Conservation (phyloP, 2,113 vertebrate genomes). For the human (Homo sapiens) region GRCh38 chr4:7223001-7223500, state of each 20-base stretch:
- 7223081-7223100: too few species aligned
- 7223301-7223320: not conserved
- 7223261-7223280: not conserved
- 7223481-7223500: too few species aligned
- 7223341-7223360: accelerated
- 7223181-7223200: not conserved
- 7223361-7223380: not conserved
- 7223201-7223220: not conserved
- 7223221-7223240: accelerated
- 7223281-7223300: not conserved
- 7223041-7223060: not conserved
- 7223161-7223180: not conserved
- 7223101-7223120: not conserved
- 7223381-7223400: not conserved
- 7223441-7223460: not conserved
- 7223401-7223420: accelerated
- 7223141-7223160: not conserved
- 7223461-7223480: not conserved
- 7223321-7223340: not conserved
- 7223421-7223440: not conserved
- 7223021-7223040: not conserved
- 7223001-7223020: not conserved
- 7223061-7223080: not conserved
- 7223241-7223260: not conserved
- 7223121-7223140: accelerated